phyloP scores from a whole-genome alignment of 2,113 vertebrate genomes.

The Pseudorhombus dupliciocellatus region DNA sequence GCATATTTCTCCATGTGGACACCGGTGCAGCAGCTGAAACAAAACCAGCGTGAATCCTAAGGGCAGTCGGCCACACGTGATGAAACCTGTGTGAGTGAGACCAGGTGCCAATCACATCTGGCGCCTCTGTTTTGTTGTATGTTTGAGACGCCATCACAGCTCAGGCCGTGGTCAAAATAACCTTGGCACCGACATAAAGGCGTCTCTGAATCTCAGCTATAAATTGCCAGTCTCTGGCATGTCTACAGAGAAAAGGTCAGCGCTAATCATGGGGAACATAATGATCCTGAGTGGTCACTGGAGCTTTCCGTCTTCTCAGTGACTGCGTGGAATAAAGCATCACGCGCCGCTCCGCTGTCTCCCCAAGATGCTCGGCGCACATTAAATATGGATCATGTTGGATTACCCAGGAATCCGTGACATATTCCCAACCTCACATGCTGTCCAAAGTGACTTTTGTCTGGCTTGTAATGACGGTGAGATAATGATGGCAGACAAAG shows the following conservation, averaged over 20 bases:
- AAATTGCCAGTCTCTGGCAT: not conserved
- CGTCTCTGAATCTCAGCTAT: not conserved
- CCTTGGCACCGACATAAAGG: slow-evolving; percentile 26
- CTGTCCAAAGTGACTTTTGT: slow-evolving; percentile 22
- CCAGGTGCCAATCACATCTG: slow-evolving; percentile 32
- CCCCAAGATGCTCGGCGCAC: slow-evolving; percentile 27
- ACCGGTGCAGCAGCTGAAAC: slow-evolving; percentile 7
- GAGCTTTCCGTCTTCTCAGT: slow-evolving; percentile 13
- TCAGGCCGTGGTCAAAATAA: slow-evolving; percentile 21
- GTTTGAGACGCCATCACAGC: slow-evolving; percentile 36
- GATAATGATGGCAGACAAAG: slow-evolving; percentile 8
- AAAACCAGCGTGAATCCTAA: slow-evolving; percentile 1
- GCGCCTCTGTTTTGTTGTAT: slow-evolving; percentile 19
- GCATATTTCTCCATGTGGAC: slow-evolving; percentile 27
- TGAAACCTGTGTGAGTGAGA: no score
- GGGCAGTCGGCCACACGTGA: not conserved
- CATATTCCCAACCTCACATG: slow-evolving; percentile 21
- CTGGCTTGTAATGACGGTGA: slow-evolving; percentile 17
- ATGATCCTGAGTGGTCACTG: slow-evolving; percentile 28
- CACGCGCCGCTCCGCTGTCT: slow-evolving; percentile 7
- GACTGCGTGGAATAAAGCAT: slow-evolving; percentile 36
- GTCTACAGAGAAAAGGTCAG: slow-evolving; percentile 47
- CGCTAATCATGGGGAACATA: slow-evolving; percentile 42
- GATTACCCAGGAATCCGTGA: slow-evolving; percentile 47
- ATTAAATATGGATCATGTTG: slow-evolving; percentile 48